These are phyloP conservation scores for Sympetrum striolatum DNA, from an alignment of 2,888 invertebrate species.

Conservation along the genomic window DNA sequence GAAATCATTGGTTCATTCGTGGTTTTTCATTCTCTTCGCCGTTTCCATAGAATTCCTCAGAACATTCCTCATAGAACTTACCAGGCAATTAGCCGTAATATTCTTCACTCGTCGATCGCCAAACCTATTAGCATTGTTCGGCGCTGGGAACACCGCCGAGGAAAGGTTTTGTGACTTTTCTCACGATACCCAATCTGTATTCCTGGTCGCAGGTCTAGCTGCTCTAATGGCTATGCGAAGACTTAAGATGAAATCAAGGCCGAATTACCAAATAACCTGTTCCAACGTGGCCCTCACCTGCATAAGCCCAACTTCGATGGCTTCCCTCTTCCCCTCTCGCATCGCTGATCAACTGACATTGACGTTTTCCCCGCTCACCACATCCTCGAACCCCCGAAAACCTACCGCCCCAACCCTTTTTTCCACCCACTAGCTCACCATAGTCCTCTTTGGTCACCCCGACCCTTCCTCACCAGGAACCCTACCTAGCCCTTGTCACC, in stretches of 20 bases:
- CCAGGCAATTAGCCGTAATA: no score
- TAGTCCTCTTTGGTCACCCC: background rate
- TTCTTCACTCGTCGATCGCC: background rate
- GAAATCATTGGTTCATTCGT: no score
- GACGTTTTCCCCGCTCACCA: background rate
- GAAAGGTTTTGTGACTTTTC: background rate
- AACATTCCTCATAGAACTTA: no score
- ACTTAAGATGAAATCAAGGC: slow-evolving; percentile 9
- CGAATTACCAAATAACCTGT: slow-evolving; percentile 16
- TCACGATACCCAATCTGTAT: background rate
- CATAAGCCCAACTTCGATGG: background rate
- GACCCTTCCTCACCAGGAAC: background rate
- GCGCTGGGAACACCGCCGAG: background rate
- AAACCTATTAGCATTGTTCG: no score
- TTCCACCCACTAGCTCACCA: background rate
- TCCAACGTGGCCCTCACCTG: background rate
- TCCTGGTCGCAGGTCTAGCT: background rate
- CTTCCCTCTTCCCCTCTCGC: slow-evolving; percentile 12
- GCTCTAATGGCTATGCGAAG: background rate
- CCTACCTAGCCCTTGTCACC: background rate
- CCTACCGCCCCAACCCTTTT: background rate
- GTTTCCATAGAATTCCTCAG: no score
- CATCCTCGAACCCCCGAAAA: background rate
- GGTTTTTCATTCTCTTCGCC: no score
- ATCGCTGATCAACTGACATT: slow-evolving; percentile 32